Evolutionary conservation across 2,797 vertebrate species (phyloP), one percentile per base, ranked within the genome.

Genomic region (Coreius guichenoti): DNA sequence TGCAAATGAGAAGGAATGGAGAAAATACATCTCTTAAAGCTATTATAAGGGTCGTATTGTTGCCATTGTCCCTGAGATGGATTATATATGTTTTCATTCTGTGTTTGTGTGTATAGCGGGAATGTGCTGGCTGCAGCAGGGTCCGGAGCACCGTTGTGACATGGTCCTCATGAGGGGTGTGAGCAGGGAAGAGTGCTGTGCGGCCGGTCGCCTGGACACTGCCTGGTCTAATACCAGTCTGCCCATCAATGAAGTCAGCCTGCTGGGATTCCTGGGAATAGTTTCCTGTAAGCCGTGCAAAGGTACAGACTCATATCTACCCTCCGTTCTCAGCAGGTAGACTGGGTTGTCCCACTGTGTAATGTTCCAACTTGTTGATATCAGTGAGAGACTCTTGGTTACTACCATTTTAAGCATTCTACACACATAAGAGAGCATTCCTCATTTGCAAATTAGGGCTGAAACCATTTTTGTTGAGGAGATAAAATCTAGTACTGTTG

Each of bases 81-180:
- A 81, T n/a, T 21, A 12, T 70, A 19, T 33, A 2, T 84, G 21
- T 79, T 77, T 67, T 85, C 6, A 26, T 36, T 85, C 14, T 84
- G 39, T 63, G 45, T 86, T 54, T 85, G 58, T 74, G 58, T 58
- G 3, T 83, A 13, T 87, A 98, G 98, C 96, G 81, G 98, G 98
- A 72, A 97, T 98, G 86, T 99, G 98, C 92, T 99, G 98, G 98
- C 93, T 98, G 84, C 97, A 97, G 92, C 97, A 97, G 91, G 96
- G 96, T 77, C 95, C 92, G 39, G 96, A 97, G 85, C 96, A 95
- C 73, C 96, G 96, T 86, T 99, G 98, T 83, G 97, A 96, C 91
- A 96, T 98, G 96, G 97, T 99, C 91, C 93, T 99, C 91, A 96
- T 95, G 95, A 96, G 96, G 0, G 95, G 96, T 0, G 96, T 99